Evolutionary conservation across 2,888 invertebrate species (phyloP), one percentile per base, ranked within the genome.

Genomic region (Drosophila sordidula): DNA sequence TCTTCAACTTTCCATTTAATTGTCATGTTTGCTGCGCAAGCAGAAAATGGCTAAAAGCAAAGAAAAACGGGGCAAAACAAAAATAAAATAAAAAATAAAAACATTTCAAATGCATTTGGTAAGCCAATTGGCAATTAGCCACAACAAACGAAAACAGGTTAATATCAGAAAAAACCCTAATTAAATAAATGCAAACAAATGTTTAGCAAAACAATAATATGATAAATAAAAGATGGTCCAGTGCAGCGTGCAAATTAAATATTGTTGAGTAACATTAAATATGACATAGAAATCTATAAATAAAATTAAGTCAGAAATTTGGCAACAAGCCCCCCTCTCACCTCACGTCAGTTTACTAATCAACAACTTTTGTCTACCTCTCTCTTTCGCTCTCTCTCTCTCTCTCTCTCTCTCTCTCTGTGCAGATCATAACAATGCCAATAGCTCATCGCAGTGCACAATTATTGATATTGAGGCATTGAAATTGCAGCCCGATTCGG

Each of bases 401-500:
- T 59, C 8, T 55, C 6, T 61, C 9, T 55, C 16, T 39, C 16
- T 38, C 39, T 29, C 11, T 11, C 22, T 12, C 5, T 52, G 3
- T 63, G 6, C 46, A 87, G 87, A 87, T 80, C 88, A 73, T 66
- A 80, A 68, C 45, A 83, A 80, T 69, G 65, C 61, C n/a, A 79
- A 62, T 26, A 75, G 78, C 42, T 86, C 89, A 29, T 62, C 80
- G 38, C 85, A 84, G 63, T 89, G 85, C 75, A 81, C 87, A 54
- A 80, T 88, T 47, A 72, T 84, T 44, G 92, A 92, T 58, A 84
- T 89, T n/a, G 92, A 92, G 80, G 89, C 91, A 38, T 72, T 89
- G 47, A 92, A 92, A 78, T 50, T 92, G 26, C 90, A 90, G 45
- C 81, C 89, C 50, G 90, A 91, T 54, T 89, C 93, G n/a, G 91